These are phyloP conservation scores for Apotomis betuletana DNA, from an alignment of 2,888 invertebrate species.

Conservation along the genomic window DNA sequence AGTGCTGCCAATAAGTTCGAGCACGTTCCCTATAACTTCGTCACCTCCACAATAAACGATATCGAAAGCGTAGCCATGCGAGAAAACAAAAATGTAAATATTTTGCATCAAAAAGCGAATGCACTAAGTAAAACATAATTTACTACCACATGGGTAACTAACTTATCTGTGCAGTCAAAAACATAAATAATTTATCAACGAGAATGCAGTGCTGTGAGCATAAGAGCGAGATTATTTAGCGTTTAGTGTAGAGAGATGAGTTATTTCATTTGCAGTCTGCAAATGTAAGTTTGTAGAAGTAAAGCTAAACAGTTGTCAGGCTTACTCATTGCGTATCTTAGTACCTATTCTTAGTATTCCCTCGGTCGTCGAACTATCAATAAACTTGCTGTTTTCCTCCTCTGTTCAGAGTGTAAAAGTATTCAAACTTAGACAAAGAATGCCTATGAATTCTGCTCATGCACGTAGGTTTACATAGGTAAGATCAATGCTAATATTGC, in stretches of 20 bases:
- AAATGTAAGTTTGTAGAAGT: constrained; percentile 27
- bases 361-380: constrained; percentile 41
- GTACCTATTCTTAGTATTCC: constrained; percentile 40
- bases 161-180: constrained; percentile 11
- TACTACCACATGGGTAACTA: constrained; percentile 18
- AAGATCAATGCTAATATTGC: too few species aligned
- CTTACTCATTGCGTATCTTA: constrained; percentile 41
- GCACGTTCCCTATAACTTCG: too few species aligned
- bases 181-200: constrained; percentile 15
- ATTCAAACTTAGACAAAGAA: background rate
- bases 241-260: background rate
- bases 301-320: constrained; percentile 34
- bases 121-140: constrained; percentile 36
- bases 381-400: constrained; percentile 38
- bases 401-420: constrained; percentile 9
- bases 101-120: constrained; percentile 27
- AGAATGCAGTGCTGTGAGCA: background rate
- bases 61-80: constrained; percentile 18
- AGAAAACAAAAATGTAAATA: constrained; percentile 21
- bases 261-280: constrained; percentile 4
- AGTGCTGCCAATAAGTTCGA: too few species aligned
- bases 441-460: background rate
- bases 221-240: constrained; percentile 6
- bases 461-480: background rate
- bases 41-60: constrained; percentile 8